Base-by-base conservation (phyloP, 2,113 vertebrate species). In the Rhegmatorhina hoffmannsi region DNA sequence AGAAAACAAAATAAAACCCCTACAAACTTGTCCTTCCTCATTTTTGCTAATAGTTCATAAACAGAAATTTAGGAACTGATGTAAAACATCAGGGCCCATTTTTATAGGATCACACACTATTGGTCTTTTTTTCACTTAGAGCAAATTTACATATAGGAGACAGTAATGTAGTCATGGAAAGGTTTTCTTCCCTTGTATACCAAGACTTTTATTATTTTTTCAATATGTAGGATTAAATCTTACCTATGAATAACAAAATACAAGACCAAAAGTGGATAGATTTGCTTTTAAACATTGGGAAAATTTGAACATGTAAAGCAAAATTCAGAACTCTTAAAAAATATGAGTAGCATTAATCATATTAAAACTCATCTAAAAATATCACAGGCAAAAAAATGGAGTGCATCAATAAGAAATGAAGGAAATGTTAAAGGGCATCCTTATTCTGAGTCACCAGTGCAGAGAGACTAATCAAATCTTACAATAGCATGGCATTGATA, bases 341-440 rank as follows among this genome's bases (percentile, higher is more conserved):
- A 46, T 34, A 67, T n/a, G 5, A 67, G 13, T 31, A 77, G 3
- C 15, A 81, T 73, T 80, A 70, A 24, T 87, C 29, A 87, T 31
- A 47, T 44, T 67, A 84, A 89, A 84, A 69, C 12, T n/a, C 43
- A 78, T 43, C 81, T 78, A 84, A 94, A 95, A 93, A 91, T 89
- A 92, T 47, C 47, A 78, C 5, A 34, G 67, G 12, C 7, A 36
- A 24, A 26, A 79, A 72, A n/a, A 59, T 38, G 13, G 15, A 47
- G 8, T 63, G 1, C 43, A 87, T 75, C 69, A 81, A 67, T 84
- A 94, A 94, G 56, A 89, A 87, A 94, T 87, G 38, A 87, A 87
- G 73, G 52, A 70, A 84, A 80, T 72, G 34, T 87, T 81, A 87
- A 81, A 87, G 60, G 60, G 9, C 60, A 50, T 43, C 52, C 14